These are phyloP conservation scores for Leptopilina myrica DNA, from an alignment of 2,888 invertebrate species.

Conservation along the genomic window DNA sequence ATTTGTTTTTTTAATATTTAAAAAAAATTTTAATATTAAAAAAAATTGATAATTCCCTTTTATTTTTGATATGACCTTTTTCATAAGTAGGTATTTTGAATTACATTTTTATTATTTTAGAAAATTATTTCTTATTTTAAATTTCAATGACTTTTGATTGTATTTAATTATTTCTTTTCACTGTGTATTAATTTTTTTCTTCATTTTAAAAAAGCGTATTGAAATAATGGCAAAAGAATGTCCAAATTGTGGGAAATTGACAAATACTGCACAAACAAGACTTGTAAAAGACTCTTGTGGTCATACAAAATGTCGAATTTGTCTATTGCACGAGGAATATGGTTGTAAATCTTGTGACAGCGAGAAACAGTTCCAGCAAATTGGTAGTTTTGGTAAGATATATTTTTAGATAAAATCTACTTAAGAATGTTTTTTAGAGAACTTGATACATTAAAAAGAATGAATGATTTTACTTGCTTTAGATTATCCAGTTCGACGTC, in stretches of 20 bases:
- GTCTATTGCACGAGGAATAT: slow-evolving; percentile 82
- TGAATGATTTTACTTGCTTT: background rate
- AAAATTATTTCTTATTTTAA: too few relatives aligned
- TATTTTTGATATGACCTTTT: too few relatives aligned
- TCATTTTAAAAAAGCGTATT: background rate
- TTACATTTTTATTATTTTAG: too few relatives aligned
- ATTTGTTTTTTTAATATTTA: background rate
- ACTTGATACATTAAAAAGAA: too few relatives aligned
- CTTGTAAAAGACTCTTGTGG: slow-evolving; percentile 86
- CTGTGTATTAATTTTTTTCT: background rate
- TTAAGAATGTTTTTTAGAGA: too few relatives aligned
- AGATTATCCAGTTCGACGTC: slow-evolving; percentile 7
- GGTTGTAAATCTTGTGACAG: slow-evolving; percentile 80
- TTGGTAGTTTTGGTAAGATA: slow-evolving; percentile 28
- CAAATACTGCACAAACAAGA: slow-evolving; percentile 80
- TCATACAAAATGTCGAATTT: slow-evolving; percentile 86
- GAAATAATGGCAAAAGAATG: slow-evolving; percentile 74
- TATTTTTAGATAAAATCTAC: too few relatives aligned
- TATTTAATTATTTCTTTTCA: too few relatives aligned
- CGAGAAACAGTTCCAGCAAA: slow-evolving; percentile 34
- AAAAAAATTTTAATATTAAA: too few relatives aligned
- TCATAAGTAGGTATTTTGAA: too few relatives aligned
- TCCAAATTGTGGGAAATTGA: slow-evolving; percentile 80
- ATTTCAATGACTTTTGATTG: too few relatives aligned
- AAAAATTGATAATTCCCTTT: too few relatives aligned